Conservation (phyloP, 2,888 invertebrate species). For the Melikaiella ostensackeni region DNA sequence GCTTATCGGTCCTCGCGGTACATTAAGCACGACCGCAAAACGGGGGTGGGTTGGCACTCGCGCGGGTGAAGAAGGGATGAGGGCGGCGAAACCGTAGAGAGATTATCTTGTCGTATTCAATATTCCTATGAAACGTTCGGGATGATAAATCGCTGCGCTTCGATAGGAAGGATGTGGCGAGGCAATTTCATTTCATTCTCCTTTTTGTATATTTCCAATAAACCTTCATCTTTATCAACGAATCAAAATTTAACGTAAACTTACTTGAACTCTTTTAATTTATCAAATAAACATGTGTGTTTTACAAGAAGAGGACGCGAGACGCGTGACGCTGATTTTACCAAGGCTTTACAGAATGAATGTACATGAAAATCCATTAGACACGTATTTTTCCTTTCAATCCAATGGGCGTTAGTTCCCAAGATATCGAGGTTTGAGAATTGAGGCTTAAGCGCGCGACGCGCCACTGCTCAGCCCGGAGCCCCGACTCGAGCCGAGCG, state of each 20-base stretch:
- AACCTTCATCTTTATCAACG: background rate
- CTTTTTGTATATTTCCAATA: slow-evolving; percentile 22
- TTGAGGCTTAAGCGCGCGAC: too few species aligned
- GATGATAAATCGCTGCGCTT: slow-evolving; percentile 75
- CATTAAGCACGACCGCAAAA: slow-evolving; percentile 74
- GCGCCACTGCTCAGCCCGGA: too few species aligned
- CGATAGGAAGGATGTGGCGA: slow-evolving; percentile 68
- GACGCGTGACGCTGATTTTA: too few species aligned
- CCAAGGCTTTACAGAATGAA: too few species aligned
- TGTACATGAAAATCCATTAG: too few species aligned
- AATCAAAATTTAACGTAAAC: background rate
- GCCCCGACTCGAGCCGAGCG: too few species aligned
- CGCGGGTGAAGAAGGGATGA: slow-evolving; percentile 48
- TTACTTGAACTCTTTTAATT: background rate
- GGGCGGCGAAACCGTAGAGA: slow-evolving; percentile 62
- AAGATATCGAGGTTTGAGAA: too few species aligned
- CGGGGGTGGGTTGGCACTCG: slow-evolving; percentile 54
- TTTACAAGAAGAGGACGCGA: too few species aligned
- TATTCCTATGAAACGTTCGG: slow-evolving; percentile 75
- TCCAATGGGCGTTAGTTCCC: too few species aligned
- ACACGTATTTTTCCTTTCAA: too few species aligned
- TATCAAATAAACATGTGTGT: too few species aligned
- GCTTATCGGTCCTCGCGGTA: slow-evolving; percentile 76
- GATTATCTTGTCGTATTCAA: slow-evolving; percentile 78
- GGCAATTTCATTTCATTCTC: slow-evolving; percentile 20